Conservation (phyloP, 2,113 vertebrate genomes). For the Phycodurus eques region DNA sequence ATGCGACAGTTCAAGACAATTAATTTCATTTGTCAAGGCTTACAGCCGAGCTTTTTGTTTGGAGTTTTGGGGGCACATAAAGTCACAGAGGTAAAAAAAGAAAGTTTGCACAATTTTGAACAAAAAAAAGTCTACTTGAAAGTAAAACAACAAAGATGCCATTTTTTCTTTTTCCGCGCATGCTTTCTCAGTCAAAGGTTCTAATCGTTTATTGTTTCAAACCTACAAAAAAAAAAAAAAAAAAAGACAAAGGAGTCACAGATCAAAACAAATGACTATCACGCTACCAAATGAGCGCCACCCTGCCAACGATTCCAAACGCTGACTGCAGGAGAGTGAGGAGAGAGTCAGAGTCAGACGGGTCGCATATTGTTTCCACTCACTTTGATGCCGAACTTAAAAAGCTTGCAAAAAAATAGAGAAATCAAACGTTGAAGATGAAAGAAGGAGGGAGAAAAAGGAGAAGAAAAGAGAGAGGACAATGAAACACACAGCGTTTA, state of each 20-base stretch:
- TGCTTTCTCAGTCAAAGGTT: slow-evolving; percentile 65
- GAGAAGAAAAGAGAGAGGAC: slow-evolving; percentile 29
- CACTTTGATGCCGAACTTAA: slow-evolving; percentile 85
- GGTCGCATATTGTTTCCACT: slow-evolving; percentile 72
- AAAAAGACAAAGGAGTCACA: slow-evolving; percentile 70
- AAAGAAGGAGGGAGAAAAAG: slow-evolving; percentile 55
- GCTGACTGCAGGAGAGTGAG: slow-evolving; percentile 66
- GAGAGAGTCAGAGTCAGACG: slow-evolving; percentile 65
- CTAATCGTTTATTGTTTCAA: slow-evolving; percentile 77
- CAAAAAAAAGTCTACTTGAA: slow-evolving; percentile 61
- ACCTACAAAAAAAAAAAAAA: slow-evolving; percentile 42
- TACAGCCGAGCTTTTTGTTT: slow-evolving; percentile 34
- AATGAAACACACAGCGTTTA: slow-evolving; percentile 53
- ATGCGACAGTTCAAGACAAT: slow-evolving; percentile 53
- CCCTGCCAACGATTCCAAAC: slow-evolving; percentile 66
- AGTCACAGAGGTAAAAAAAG: slow-evolving; percentile 48
- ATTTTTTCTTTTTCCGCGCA: slow-evolving; percentile 65
- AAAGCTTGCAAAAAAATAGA: slow-evolving; percentile 66
- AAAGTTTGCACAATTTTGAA: slow-evolving; percentile 54
- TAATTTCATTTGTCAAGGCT: slow-evolving; percentile 45
- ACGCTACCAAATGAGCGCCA: slow-evolving; percentile 72
- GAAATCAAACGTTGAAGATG: slow-evolving; percentile 82
- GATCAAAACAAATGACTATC: slow-evolving; percentile 80
- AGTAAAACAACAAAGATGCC: slow-evolving; percentile 62
- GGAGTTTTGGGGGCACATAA: slow-evolving; percentile 58